Evolutionary conservation across 2,888 invertebrate species (phyloP).

Genomic region (Brachylomia viminalis): DNA sequence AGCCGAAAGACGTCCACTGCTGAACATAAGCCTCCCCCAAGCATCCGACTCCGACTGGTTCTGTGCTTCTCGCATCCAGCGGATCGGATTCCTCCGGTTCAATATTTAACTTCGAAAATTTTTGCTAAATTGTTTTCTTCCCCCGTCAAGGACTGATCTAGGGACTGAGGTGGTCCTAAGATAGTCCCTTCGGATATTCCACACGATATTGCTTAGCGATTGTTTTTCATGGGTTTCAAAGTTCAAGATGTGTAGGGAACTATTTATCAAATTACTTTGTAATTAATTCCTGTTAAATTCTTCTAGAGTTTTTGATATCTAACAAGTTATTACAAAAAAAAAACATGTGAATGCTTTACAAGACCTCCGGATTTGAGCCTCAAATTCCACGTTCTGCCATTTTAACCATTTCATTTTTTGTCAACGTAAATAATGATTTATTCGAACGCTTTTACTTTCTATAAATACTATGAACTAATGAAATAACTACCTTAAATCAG

Average conservation of each 20-base stretch:
- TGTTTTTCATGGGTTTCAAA: background rate
- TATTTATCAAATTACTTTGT: background rate
- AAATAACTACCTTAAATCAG: background rate
- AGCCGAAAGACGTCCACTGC: too few relatives aligned
- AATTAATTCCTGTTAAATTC: background rate
- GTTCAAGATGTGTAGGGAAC: background rate
- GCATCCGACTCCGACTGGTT: too few relatives aligned
- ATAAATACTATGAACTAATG: background rate
- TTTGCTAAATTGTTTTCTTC: background rate
- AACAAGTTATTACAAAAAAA: background rate
- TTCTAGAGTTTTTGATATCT: too few relatives aligned
- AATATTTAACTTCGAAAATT: background rate
- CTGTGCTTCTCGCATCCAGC: too few relatives aligned
- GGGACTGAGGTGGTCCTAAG: background rate
- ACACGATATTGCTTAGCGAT: background rate
- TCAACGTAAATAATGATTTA: background rate
- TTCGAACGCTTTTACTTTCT: background rate
- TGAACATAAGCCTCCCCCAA: too few relatives aligned
- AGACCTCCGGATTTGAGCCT: background rate
- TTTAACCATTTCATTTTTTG: too few relatives aligned
- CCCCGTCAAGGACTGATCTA: background rate
- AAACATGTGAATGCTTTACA: background rate
- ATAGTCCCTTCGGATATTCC: slow-evolving; percentile 12
- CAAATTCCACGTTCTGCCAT: background rate
- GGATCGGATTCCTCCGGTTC: too few relatives aligned